These are phyloP conservation scores for Phocoena phocoena DNA, from an alignment of 2,113 vertebrate genomes.

Conservation along the genomic window DNA sequence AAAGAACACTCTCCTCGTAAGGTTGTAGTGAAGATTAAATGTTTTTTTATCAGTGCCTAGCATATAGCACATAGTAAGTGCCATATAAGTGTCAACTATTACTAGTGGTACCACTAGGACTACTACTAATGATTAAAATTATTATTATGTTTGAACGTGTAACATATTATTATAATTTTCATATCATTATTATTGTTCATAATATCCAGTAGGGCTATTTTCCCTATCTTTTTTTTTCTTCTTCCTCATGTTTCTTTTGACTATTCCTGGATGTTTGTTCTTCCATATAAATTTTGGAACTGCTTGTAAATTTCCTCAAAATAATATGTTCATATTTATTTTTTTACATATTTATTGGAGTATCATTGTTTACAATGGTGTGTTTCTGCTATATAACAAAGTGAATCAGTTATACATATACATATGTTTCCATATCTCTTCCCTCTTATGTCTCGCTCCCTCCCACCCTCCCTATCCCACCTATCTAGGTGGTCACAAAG, in stretches of 20 bases:
- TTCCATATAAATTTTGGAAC: constrained; percentile 5
- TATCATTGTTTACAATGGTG: no score
- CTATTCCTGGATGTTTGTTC: not conserved
- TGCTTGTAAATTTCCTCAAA: not conserved
- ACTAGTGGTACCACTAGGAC: not conserved
- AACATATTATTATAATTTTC: not conserved
- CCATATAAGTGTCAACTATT: not conserved
- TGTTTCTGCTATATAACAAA: no score
- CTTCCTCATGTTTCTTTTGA: not conserved
- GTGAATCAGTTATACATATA: no score
- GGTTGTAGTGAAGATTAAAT: not conserved
- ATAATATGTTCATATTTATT: not conserved
- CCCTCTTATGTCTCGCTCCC: no score
- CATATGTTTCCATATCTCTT: no score
- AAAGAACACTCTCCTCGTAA: not conserved
- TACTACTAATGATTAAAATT: not conserved
- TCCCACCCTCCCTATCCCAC: no score
- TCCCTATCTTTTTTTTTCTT: not conserved
- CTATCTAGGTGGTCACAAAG: no score
- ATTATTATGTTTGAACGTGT: not conserved
- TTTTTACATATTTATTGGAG: not conserved
- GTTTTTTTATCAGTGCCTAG: not conserved
- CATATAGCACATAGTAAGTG: not conserved
- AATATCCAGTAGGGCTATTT: not conserved
- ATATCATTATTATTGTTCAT: not conserved